Evolutionary conservation across 2,113 vertebrate genomes (phyloP).

Genomic region (Rhinoderma darwinii): DNA sequence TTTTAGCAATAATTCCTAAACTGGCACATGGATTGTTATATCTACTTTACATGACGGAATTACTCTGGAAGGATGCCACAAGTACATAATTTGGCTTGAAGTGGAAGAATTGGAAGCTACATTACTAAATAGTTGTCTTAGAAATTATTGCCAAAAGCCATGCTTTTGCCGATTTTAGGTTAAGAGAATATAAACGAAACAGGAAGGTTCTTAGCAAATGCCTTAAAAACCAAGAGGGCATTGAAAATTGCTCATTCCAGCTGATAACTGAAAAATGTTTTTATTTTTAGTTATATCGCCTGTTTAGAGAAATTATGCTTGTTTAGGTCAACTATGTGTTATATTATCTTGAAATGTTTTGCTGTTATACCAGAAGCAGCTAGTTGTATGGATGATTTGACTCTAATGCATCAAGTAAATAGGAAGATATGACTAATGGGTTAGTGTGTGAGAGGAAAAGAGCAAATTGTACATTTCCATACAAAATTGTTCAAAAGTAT

Average conservation of each 20-base stretch:
- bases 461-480: no score
- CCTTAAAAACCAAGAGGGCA: not conserved
- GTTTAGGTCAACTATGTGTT: not conserved
- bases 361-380: not conserved
- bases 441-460: no score
- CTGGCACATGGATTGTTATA: not conserved
- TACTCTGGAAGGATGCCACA: not conserved
- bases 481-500: no score
- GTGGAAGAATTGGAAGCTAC: not conserved
- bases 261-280: not conserved
- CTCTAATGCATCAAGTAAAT: no score
- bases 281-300: not conserved
- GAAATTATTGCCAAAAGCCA: constrained; percentile 10
- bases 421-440: no score
- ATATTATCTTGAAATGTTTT: not conserved
- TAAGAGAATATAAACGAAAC: constrained; percentile 23
- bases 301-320: not conserved
- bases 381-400: no score
- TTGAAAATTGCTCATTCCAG: not conserved
- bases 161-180: not conserved
- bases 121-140: not conserved
- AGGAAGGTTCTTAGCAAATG: not conserved
- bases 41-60: not conserved
- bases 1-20: constrained; percentile 28
- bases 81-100: constrained; percentile 13